A percentile compares a stretch with the other conserved stretches of the same genome.
These are phyloP conservation scores for Monochamus alternatus DNA, from an alignment of 2,888 invertebrate species.

Conservation along the genomic window DNA sequence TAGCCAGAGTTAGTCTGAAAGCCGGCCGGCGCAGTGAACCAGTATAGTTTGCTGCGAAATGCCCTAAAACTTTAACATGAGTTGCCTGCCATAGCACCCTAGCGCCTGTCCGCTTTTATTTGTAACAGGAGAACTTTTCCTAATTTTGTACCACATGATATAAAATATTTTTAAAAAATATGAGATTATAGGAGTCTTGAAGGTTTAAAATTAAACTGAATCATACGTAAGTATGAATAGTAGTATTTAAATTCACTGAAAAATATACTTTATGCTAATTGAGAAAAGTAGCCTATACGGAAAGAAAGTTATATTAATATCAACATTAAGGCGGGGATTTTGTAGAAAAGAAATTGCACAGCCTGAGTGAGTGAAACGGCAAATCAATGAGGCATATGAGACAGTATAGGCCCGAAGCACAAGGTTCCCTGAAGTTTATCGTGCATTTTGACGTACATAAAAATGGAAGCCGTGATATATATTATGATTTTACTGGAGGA, in stretches of 20 bases:
- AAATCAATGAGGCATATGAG: too few relatives aligned
- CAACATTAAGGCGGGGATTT: too few relatives aligned
- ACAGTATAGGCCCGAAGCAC: too few relatives aligned
- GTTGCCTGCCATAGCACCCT: neutral
- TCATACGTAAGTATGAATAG: neutral
- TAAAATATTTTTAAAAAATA: neutral
- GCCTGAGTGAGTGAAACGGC: too few relatives aligned
- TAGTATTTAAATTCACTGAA: neutral
- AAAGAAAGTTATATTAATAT: too few relatives aligned
- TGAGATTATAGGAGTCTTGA: neutral
- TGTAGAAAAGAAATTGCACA: too few relatives aligned
- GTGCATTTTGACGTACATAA: too few relatives aligned
- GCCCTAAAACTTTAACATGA: neutral
- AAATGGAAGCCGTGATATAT: too few relatives aligned
- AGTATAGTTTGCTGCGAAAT: neutral
- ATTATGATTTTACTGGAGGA: too few relatives aligned
- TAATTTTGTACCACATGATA: neutral
- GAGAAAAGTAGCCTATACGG: neutral
- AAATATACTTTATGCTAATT: neutral
- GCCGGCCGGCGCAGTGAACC: constrained; percentile 4
- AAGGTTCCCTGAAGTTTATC: too few relatives aligned
- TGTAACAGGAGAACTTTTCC: neutral
- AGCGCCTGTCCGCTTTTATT: neutral
- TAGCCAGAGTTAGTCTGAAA: neutral
- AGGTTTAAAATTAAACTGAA: neutral